Conservation (phyloP, 2,888 invertebrate species). For the Notodonta ziczac region DNA sequence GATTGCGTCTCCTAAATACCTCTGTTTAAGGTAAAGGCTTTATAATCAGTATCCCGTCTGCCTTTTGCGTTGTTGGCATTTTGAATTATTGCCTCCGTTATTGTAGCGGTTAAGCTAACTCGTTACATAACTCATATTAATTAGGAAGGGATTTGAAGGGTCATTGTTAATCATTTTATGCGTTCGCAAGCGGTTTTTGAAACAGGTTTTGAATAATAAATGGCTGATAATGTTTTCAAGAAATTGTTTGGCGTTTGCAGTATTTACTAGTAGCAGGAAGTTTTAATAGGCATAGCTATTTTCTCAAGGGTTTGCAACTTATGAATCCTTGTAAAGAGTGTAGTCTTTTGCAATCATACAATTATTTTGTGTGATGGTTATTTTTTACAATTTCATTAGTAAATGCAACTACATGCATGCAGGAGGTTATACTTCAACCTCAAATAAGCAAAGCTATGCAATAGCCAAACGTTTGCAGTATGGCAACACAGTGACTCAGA, state of each 20-base stretch:
- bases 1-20: slow-evolving; percentile 15
- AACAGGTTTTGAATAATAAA: slow-evolving; percentile 14
- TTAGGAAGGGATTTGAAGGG: slow-evolving; percentile 12
- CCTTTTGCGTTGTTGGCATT: slow-evolving; percentile 11
- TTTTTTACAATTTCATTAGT: not conserved
- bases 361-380: too few species aligned
- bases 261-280: too few species aligned
- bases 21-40: slow-evolving; percentile 24
- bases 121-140: slow-evolving; percentile 27
- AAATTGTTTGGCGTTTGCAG: not conserved
- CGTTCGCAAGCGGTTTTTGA: slow-evolving; percentile 14
- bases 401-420: not conserved
- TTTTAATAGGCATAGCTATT: too few species aligned
- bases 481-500: slow-evolving; percentile 37
- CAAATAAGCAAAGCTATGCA: not conserved
- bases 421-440: not conserved
- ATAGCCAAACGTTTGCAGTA: slow-evolving; percentile 14
- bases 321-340: too few species aligned
- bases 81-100: slow-evolving; percentile 28
- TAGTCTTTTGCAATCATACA: too few species aligned
- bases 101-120: slow-evolving; percentile 24
- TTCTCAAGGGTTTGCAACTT: too few species aligned
- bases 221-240: not conserved
- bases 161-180: slow-evolving; percentile 4
- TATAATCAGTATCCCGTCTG: slow-evolving; percentile 22